These are phyloP conservation scores for Aplochiton taeniatus DNA, from an alignment of 2,797 vertebrate genomes.

Conservation along the genomic window DNA sequence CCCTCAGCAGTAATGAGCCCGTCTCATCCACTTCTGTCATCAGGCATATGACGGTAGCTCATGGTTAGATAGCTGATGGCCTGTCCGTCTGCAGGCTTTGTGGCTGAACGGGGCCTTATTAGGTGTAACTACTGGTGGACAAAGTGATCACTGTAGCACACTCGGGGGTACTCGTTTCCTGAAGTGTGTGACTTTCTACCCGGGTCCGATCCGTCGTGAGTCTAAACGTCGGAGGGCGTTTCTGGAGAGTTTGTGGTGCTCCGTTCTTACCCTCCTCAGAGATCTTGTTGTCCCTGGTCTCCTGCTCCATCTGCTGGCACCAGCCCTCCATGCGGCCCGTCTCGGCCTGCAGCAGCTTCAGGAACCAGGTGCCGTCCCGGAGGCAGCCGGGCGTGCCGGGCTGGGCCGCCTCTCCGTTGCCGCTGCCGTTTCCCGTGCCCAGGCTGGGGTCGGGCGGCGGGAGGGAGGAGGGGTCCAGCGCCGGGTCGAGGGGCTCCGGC, in stretches of 20 bases:
- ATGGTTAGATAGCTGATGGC: neutral
- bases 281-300: slow-evolving; percentile 96
- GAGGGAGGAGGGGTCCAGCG: slow-evolving; percentile 93
- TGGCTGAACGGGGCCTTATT: neutral
- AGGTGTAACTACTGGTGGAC: slow-evolving; percentile 13
- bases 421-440: slow-evolving; percentile 82
- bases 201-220: neutral
- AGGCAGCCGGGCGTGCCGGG: slow-evolving; percentile 76
- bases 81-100: slow-evolving; percentile 23
- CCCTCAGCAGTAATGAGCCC: slow-evolving; percentile 36
- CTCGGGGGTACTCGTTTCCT: neutral
- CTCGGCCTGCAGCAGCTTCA: slow-evolving; percentile 96
- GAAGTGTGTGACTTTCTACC: neutral
- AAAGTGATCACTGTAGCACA: neutral
- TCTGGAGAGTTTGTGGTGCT: too few relatives aligned
- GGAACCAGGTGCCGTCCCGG: slow-evolving; percentile 95
- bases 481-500: slow-evolving; percentile 87
- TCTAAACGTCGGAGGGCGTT: too few relatives aligned
- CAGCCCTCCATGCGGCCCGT: slow-evolving; percentile 95
- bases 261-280: slow-evolving; percentile 90
- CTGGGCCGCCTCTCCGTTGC: slow-evolving; percentile 74
- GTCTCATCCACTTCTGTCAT: slow-evolving; percentile 18
- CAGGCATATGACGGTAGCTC: neutral
- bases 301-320: slow-evolving; percentile 98
- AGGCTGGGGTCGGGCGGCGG: slow-evolving; percentile 97